phyloP scores from a whole-genome alignment of 2,113 vertebrate species.

The Bothrops jararaca region DNA sequence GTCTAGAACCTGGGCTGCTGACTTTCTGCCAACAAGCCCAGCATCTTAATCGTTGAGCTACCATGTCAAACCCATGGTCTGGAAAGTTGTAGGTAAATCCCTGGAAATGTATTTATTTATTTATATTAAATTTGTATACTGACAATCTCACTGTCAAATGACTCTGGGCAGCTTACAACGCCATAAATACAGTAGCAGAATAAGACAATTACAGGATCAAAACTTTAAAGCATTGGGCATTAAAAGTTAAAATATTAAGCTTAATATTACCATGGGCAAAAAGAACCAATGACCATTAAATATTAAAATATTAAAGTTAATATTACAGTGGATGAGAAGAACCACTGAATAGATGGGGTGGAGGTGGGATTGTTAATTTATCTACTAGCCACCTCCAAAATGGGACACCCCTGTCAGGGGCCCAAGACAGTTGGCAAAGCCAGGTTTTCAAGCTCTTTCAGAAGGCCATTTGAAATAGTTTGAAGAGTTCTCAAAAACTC shows the following conservation, averaged over 20 bases:
- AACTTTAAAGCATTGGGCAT: not conserved
- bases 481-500: not conserved
- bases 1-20: not conserved
- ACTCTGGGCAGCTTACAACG: not conserved
- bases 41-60: not conserved
- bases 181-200: not conserved
- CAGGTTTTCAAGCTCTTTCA: not conserved
- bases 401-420: not conserved
- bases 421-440: not conserved
- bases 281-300: too few relatives aligned
- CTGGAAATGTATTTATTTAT: not conserved
- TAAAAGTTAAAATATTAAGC: not conserved
- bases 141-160: not conserved
- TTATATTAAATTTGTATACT: not conserved
- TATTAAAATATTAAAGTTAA: not conserved
- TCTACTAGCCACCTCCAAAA: not conserved
- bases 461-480: not conserved
- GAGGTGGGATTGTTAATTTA: not conserved
- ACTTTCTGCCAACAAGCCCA: not conserved
- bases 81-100: not conserved
- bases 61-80: not conserved
- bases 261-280: too few relatives aligned
- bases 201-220: not conserved
- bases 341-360: not conserved
- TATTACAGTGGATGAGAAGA: not conserved